A percentile compares a stretch with the other conserved stretches of the same genome.
Evolutionary conservation across 2,797 vertebrate genomes (phyloP).

Genomic region (Scleropages formosus): DNA sequence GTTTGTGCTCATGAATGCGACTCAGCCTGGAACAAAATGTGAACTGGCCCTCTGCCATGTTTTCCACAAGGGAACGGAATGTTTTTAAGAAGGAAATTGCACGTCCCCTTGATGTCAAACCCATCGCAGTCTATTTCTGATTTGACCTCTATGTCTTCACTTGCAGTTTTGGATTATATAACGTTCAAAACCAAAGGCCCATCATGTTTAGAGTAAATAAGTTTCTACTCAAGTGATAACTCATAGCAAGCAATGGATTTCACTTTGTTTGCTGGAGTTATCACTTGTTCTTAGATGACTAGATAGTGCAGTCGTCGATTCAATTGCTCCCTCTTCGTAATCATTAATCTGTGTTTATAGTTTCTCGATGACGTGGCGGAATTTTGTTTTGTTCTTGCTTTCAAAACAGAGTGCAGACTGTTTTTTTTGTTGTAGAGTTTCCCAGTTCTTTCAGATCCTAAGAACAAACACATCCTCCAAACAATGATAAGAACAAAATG

Average conservation of each 20-base stretch:
- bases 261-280: background rate
- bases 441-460: too few species aligned
- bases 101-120: slow-evolving; percentile 11
- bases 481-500: too few species aligned
- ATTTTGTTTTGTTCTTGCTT: too few species aligned
- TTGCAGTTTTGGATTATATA: background rate
- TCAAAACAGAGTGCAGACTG: too few species aligned
- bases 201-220: slow-evolving; percentile 15
- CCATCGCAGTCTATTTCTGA: background rate
- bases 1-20: background rate
- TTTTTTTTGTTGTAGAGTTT: too few species aligned
- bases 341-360: background rate
- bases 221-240: background rate
- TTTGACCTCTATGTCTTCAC: background rate
- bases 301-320: background rate
- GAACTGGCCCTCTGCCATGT: slow-evolving; percentile 12
- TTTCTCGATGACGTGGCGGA: background rate
- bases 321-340: background rate
- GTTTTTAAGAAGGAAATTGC: background rate
- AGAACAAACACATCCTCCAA: too few species aligned
- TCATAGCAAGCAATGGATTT: background rate
- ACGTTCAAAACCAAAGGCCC: slow-evolving; percentile 13
- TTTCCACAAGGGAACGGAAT: slow-evolving; percentile 6
- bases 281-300: background rate
- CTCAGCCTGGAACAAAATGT: background rate